Percentiles rank a stretch among this genome's conserved stretches.
Conservation (phyloP, 2,113 vertebrate species). For the rat (Rattus norvegicus) region GRCr8 NC_086039.1:4976001-4976500, state of each 20-base stretch:
- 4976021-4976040: not conserved
- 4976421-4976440: constrained; percentile 6
- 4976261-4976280: constrained; percentile 56
- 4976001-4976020: not conserved
- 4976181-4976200: constrained; percentile 65
- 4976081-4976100: constrained; percentile 38
- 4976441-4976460: constrained; percentile 5
- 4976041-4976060: constrained; percentile 1
- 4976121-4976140: constrained; percentile 72
- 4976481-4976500: constrained; percentile 28
- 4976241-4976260: constrained; percentile 56
- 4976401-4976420: too few species aligned
- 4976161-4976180: constrained; percentile 70
- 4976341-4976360: not conserved
- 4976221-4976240: constrained; percentile 32
- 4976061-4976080: not conserved
- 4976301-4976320: constrained; percentile 16
- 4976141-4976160: constrained; percentile 50
- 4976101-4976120: constrained; percentile 38
- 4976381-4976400: too few species aligned
- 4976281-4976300: constrained; percentile 3
- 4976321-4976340: constrained; percentile 48
- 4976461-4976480: constrained; percentile 29
- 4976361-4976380: too few species aligned
- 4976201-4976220: constrained; percentile 51